A percentile compares a stretch with the other conserved stretches of the same genome.
Evolutionary conservation across 2,888 invertebrate species (phyloP).

Genomic region (Mesorhabditis sp.): DNA sequence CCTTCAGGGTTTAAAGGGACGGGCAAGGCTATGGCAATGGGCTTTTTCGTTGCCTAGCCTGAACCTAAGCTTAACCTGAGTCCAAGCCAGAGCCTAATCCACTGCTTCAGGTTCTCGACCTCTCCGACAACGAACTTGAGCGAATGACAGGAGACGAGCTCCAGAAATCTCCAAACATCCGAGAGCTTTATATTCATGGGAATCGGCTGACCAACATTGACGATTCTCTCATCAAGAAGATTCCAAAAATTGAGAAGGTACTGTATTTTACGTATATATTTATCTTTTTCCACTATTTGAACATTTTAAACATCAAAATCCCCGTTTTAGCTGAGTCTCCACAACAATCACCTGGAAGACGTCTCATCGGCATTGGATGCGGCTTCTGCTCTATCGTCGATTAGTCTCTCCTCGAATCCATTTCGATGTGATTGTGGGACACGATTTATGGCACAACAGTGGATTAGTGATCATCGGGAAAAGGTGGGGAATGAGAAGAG

Average conservation of each 20-base stretch:
- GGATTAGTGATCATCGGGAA: not conserved
- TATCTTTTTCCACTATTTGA: not conserved
- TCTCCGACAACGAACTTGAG: constrained; percentile 42
- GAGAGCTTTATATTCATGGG: constrained; percentile 22
- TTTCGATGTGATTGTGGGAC: constrained; percentile 55
- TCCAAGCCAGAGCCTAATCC: too few relatives aligned
- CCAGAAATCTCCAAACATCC: constrained; percentile 30
- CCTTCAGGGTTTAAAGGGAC: too few relatives aligned
- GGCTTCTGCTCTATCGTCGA: constrained; percentile 16
- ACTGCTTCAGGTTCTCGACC: constrained; percentile 38
- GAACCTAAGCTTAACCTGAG: too few relatives aligned
- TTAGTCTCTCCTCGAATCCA: constrained; percentile 50
- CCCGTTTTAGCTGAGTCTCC: constrained; percentile 29
- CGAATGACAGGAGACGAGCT: constrained; percentile 40
- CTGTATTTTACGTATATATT: not conserved
- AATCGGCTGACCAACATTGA: constrained; percentile 32
- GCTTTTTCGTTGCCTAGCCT: too few relatives aligned
- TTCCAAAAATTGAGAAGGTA: constrained; percentile 40
- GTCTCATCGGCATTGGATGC: constrained; percentile 22
- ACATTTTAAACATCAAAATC: constrained; percentile 7
- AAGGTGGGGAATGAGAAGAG: not conserved
- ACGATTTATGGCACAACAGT: not conserved
- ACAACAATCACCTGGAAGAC: constrained; percentile 41
- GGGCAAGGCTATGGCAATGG: too few relatives aligned
- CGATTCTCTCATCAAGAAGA: constrained; percentile 26